Evolutionary conservation across 2,113 vertebrate genomes (phyloP).

Genomic region (Stictonetta naevosa): DNA sequence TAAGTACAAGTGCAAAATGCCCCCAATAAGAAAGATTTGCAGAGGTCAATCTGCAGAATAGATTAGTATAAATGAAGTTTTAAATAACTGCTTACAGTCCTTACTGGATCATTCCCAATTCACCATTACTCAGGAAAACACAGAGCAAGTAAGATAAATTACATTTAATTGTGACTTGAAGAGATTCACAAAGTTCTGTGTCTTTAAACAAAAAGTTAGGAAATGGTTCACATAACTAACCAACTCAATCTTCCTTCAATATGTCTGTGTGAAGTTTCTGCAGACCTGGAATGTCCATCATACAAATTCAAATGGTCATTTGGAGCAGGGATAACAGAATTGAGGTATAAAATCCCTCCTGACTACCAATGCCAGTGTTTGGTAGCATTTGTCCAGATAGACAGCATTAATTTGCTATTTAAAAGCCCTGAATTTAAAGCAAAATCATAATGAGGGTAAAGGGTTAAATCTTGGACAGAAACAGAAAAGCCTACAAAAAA

Average conservation of each 20-base stretch:
- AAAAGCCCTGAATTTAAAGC: background rate
- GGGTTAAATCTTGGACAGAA: background rate
- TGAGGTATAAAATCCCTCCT: background rate
- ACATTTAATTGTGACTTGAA: background rate
- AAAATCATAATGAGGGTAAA: background rate
- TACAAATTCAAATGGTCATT: background rate
- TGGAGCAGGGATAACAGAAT: background rate
- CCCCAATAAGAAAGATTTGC: background rate
- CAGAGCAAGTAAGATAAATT: background rate
- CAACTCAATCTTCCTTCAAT: background rate
- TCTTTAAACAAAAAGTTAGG: background rate
- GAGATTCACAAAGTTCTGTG: background rate
- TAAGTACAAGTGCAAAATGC: background rate
- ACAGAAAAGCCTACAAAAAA: background rate
- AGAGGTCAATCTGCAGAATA: background rate
- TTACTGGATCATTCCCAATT: background rate
- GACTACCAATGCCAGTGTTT: background rate
- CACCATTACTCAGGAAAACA: background rate
- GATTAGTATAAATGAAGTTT: background rate
- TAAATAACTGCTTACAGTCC: background rate
- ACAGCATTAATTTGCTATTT: background rate
- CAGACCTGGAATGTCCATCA: background rate
- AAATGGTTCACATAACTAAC: background rate
- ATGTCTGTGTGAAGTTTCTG: background rate
- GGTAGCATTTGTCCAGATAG: background rate